phyloP scores from a whole-genome alignment of 2,797 vertebrate genomes.

The Acrossocheilus fasciatus region DNA sequence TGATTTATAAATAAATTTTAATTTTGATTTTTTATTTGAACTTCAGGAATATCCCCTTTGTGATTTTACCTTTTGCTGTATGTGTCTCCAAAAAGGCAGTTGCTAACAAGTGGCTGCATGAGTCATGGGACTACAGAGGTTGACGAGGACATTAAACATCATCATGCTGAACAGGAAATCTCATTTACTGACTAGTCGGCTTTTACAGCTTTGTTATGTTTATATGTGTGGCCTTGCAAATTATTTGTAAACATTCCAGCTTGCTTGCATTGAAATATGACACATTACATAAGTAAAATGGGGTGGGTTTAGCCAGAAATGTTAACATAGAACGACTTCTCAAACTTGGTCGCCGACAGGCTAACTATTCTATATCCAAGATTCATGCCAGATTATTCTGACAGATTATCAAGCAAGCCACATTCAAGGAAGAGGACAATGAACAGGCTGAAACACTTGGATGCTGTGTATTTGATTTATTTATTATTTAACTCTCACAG shows the following conservation, averaged over 20 bases:
- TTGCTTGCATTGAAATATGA: neutral
- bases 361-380: neutral
- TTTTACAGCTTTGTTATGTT: neutral
- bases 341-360: neutral
- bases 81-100: neutral
- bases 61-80: neutral
- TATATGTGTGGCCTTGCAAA: neutral
- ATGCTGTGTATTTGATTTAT: neutral
- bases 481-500: neutral
- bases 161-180: neutral
- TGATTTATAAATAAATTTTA: neutral
- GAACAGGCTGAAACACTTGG: neutral
- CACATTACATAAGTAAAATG: neutral
- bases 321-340: neutral
- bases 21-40: neutral
- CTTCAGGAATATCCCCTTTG: neutral
- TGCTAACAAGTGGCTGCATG: neutral
- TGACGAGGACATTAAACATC: neutral
- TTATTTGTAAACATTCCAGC: neutral
- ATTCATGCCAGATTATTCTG: neutral
- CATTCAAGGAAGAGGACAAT: neutral
- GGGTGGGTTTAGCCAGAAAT: neutral
- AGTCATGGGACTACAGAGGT: neutral
- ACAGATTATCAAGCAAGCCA: neutral
- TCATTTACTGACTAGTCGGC: neutral